Conservation (phyloP, 2,113 vertebrate species). For the Elachura formosa region DNA sequence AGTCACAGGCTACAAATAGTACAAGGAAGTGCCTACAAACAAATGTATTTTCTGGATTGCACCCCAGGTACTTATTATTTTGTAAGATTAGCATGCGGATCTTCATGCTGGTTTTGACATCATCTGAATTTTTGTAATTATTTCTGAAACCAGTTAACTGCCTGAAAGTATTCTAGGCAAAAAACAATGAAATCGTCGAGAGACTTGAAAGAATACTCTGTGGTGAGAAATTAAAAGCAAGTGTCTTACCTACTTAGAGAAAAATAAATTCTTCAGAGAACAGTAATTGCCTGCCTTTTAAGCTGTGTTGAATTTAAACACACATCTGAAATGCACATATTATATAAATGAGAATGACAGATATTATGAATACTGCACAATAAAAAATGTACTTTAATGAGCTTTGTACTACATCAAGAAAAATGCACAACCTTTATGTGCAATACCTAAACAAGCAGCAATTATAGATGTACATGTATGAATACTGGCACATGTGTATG, state of each 20-base stretch:
- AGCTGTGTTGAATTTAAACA: neutral
- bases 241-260: neutral
- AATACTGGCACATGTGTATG: neutral
- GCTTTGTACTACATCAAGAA: neutral
- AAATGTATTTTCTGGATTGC: neutral
- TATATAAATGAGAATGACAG: neutral
- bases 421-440: neutral
- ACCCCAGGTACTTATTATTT: neutral
- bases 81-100: fast-evolving
- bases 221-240: neutral
- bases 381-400: neutral
- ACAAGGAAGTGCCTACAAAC: neutral
- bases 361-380: neutral
- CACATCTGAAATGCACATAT: neutral
- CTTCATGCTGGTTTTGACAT: neutral
- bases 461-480: neutral
- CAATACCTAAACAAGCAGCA: neutral
- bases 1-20: fast-evolving
- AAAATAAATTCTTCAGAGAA: neutral
- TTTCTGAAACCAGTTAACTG: neutral
- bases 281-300: neutral
- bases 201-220: neutral
- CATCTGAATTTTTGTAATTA: neutral
- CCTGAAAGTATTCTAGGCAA: neutral
- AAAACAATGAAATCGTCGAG: neutral